phyloP scores from a whole-genome alignment of 2,888 invertebrate species.

The Argynnis bischoffii region DNA sequence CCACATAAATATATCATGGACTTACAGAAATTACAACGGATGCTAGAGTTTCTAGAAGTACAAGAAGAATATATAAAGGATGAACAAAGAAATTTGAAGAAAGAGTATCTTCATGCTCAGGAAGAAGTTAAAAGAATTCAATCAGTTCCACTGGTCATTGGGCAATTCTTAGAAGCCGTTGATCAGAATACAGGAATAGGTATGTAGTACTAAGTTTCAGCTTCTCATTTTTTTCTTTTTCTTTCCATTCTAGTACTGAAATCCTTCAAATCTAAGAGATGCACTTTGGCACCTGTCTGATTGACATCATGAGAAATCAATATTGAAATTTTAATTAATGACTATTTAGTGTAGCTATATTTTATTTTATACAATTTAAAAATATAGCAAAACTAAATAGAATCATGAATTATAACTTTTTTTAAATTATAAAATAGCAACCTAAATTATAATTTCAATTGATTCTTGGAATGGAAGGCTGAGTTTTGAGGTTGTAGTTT shows the following conservation, averaged over 20 bases:
- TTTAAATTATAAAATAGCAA: no score
- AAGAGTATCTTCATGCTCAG: constrained; percentile 99
- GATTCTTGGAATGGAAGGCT: no score
- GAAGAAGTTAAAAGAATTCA: constrained; percentile 99
- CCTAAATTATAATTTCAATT: no score
- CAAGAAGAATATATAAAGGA: constrained; percentile 99
- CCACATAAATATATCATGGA: background rate
- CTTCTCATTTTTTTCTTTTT: background rate
- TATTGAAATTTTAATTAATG: no score
- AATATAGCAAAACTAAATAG: no score
- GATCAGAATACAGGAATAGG: constrained; percentile 99
- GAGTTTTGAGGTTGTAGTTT: no score
- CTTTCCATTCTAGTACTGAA: no score
- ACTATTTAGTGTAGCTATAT: no score
- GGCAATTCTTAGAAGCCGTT: constrained; percentile 99
- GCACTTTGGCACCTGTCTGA: background rate
- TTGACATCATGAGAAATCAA: background rate
- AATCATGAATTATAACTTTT: no score
- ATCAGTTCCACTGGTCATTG: constrained; percentile 98
- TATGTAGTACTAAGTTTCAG: constrained; percentile 41
- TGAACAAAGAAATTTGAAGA: constrained; percentile 98
- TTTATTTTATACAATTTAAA: no score
- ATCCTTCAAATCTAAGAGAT: no score
- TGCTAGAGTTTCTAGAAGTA: constrained; percentile 98
- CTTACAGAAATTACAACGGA: constrained; percentile 94